Base-by-base conservation (phyloP, 1,140 invertebrate species). In the Drosophila sproati region DNA sequence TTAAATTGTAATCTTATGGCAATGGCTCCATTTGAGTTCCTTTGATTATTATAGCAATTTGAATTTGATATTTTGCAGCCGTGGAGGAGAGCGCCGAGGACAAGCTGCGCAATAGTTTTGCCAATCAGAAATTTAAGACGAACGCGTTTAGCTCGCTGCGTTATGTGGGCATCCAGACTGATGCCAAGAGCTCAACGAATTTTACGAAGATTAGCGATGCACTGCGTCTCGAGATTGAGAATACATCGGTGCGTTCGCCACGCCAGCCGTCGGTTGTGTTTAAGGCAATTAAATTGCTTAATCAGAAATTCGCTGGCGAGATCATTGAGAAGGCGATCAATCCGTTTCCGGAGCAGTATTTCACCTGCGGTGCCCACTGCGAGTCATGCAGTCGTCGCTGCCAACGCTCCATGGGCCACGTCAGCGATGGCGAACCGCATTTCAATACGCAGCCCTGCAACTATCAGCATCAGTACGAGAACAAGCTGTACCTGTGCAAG, bases 401-500 rank as follows among this genome's bases (percentile, higher is more conserved):
- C 90, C 93, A 92, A 62, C 94, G 94, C 43, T 96, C 95, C 57
- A 97, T 97, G 96, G 97, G 96, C 59, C 97, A 98, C 91, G 82
- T 94, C 55, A 94, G 93, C n/a, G 96, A 96, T 69, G 95, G 94
- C 8, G 93, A 95, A 61, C 93, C 94, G 8, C 96, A 97, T 93
- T 87, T 59, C 6, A 94, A 93, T 76, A 77, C 92, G 47, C 87
- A 96, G 55, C 94, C 94, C 61, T 95, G 95, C 78, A 93, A 94
- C 75, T 97, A 96, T 93, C 95, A 97, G 80, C 95, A 96, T 91
- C 96, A 97, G 85, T 97, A 94, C 93, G 96, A 96, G 74, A 98
- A 98, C 91, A 94, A 95, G 81, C 94, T 96, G 20, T 96, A 95
- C 91, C 93, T 96, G 37, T 97, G 96, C 89, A 96, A 95, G 93